phyloP scores from a whole-genome alignment of 2,888 invertebrate species.

The Scaptomyza flava region DNA sequence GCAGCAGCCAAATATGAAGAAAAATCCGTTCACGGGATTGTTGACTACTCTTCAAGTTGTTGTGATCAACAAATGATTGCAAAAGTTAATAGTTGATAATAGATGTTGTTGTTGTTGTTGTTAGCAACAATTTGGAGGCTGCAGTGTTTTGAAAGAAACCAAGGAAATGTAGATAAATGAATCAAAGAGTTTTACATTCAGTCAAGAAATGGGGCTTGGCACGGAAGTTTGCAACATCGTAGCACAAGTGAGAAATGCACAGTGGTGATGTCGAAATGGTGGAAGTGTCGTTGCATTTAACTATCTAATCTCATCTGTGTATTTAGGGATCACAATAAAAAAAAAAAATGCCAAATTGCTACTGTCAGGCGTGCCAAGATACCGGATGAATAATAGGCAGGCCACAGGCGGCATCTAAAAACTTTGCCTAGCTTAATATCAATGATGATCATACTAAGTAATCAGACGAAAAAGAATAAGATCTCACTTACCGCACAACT shows the following conservation, averaged over 20 bases:
- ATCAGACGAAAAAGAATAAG: not conserved
- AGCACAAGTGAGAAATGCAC: not conserved
- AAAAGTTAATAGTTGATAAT: not conserved
- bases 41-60: not conserved
- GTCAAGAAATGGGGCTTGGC: slow-evolving; percentile 33
- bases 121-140: not conserved
- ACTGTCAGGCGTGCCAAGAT: slow-evolving; percentile 19
- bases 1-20: not conserved
- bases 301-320: slow-evolving; percentile 15
- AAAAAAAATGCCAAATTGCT: slow-evolving; percentile 11
- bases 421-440: not conserved
- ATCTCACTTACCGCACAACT: slow-evolving; percentile 40
- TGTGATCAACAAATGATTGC: slow-evolving; percentile 26
- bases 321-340: slow-evolving; percentile 15
- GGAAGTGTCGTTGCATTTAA: not conserved
- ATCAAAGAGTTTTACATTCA: not conserved
- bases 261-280: not conserved
- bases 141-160: not conserved
- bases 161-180: not conserved
- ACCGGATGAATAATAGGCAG: slow-evolving; percentile 1
- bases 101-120: not conserved
- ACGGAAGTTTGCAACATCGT: slow-evolving; percentile 33
- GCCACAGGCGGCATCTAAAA: not conserved
- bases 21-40: not conserved
- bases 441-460: not conserved